A percentile compares a stretch with the other conserved stretches of the same genome.
Conservation (phyloP, 2,888 invertebrate species). For the Achlya flavicornis region DNA sequence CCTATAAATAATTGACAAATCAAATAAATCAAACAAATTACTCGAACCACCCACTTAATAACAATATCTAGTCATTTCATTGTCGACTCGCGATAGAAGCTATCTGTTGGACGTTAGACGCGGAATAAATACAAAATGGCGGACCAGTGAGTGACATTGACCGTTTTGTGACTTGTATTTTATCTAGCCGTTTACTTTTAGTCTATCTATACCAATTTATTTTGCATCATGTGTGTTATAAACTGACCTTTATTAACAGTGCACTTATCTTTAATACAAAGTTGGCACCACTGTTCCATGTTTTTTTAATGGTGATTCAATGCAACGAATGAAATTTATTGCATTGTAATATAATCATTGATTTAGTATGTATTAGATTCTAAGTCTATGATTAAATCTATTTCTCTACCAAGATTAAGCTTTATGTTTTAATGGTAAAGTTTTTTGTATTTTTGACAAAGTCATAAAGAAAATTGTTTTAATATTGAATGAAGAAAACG, state of each 20-base stretch:
- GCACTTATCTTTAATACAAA: no score
- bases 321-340: no score
- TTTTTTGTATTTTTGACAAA: no score
- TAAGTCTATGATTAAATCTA: no score
- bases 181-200: conserved; percentile 6
- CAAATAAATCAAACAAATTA: conserved; percentile 9
- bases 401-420: no score
- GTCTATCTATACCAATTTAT: not conserved
- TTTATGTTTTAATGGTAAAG: no score
- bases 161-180: conserved; percentile 15
- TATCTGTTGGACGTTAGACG: conserved; percentile 21
- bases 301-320: no score
- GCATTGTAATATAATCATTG: no score
- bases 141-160: conserved; percentile 22
- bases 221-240: conserved; percentile 2
- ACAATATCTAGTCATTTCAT: conserved; percentile 21
- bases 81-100: conserved; percentile 27
- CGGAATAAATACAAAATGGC: conserved; percentile 42
- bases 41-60: conserved; percentile 18
- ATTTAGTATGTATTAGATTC: no score
- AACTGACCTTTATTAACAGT: not conserved
- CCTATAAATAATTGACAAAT: not conserved
- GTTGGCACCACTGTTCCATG: no score
- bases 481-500: no score
- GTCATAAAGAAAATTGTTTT: no score